phyloP scores from a whole-genome alignment of 2,797 vertebrate species.

The Pseudomugil tenellus region DNA sequence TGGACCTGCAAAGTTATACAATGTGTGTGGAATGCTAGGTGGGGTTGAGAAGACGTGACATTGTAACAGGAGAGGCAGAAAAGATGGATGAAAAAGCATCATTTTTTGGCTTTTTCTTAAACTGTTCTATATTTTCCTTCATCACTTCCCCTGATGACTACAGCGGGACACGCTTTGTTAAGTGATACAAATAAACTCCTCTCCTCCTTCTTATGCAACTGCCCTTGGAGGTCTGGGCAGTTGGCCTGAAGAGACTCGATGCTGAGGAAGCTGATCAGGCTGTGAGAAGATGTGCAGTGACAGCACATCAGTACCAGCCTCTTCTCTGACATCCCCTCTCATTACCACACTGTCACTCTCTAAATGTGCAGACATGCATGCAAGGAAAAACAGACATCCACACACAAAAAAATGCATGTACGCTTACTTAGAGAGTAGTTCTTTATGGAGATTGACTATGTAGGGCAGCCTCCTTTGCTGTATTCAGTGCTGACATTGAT shows the following conservation, averaged over 20 bases:
- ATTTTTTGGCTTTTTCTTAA: conserved; percentile 22
- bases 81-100: conserved; percentile 2
- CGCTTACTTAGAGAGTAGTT: conserved; percentile 39
- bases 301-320: conserved; percentile 55
- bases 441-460: conserved; percentile 65
- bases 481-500: conserved; percentile 57
- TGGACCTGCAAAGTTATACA: too few species aligned
- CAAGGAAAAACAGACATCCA: conserved; percentile 29
- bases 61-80: not conserved
- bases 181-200: not conserved
- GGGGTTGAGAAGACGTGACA: too few species aligned
- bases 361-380: conserved; percentile 55
- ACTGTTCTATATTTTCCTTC: conserved; percentile 9
- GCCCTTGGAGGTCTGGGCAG: conserved; percentile 38
- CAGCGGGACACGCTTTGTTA: conserved; percentile 8
- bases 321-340: conserved; percentile 52
- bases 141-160: not conserved
- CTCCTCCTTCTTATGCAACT: not conserved
- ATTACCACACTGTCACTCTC: conserved; percentile 63
- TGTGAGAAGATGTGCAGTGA: conserved; percentile 58
- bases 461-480: conserved; percentile 60
- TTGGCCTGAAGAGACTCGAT: conserved; percentile 41
- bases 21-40: too few species aligned
- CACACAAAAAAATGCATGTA: conserved; percentile 3
- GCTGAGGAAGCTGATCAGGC: conserved; percentile 53